These are phyloP conservation scores for Smutsia temminckii DNA, from an alignment of 2,797 vertebrate species.

Conservation along the genomic window DNA sequence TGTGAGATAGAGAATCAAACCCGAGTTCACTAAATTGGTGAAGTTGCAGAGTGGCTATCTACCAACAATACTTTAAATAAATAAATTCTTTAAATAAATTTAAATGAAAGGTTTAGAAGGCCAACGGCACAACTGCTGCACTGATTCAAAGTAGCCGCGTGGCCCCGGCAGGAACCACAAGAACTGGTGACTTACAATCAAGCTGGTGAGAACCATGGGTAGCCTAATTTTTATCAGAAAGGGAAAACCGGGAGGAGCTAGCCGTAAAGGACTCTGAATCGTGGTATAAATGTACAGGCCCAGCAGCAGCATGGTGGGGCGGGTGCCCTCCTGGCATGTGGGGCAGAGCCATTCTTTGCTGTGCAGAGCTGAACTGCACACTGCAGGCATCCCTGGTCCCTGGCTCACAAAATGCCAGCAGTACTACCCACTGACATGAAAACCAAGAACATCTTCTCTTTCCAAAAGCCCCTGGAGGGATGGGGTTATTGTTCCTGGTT, in stretches of 20 bases:
- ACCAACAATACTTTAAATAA: not conserved
- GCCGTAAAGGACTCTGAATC: not conserved
- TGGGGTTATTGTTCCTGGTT: not conserved
- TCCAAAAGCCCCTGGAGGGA: not conserved
- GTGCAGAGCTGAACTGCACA: not conserved
- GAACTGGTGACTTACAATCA: not conserved
- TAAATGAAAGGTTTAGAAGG: not conserved
- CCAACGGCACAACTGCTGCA: not conserved
- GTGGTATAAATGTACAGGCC: not conserved
- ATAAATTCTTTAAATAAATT: not conserved
- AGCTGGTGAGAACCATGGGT: not conserved
- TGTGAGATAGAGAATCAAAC: not conserved
- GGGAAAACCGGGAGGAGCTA: not conserved
- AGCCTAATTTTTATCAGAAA: not conserved
- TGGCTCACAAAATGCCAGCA: not conserved
- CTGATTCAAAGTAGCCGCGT: not conserved
- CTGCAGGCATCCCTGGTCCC: not conserved
- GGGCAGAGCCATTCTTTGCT: not conserved
- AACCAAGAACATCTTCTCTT: not conserved
- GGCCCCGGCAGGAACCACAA: not conserved
- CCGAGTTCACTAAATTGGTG: not conserved
- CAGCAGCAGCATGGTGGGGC: not conserved
- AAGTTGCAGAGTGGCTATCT: not conserved
- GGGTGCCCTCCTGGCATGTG: not conserved
- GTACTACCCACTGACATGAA: not conserved